Base-by-base conservation (phyloP, 2,888 invertebrate species). In the Celastrina argiolus region DNA sequence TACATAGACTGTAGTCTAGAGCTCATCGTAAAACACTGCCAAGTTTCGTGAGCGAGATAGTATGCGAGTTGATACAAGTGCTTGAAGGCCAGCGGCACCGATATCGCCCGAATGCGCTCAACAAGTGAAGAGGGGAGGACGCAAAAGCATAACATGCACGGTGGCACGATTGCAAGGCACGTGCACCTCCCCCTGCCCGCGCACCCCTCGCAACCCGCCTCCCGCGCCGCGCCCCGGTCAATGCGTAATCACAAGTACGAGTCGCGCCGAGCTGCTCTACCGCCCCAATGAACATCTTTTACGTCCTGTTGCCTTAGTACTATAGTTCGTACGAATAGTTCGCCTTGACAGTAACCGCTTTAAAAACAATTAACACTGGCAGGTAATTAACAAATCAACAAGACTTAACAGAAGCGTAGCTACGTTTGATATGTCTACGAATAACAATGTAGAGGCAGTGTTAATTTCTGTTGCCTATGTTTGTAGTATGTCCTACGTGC, bases 61-160 rank as follows among this genome's bases (percentile, higher is more conserved):
- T 66, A 67, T 68, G 51, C 71, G 67, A 70, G 70, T 71, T 67
- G 75, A 59, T 75, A 74, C 75, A 77, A 61, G 61, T 39, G 78
- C 76, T 76, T 77, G 82, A 80, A 80, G 74, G 74, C 74, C 73
- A 69, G 72, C 72, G 71, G 69, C 72, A 71, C 69, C 70, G 74
- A 71, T 70, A 71, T 70, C 75, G 74, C 75, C 77, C 73, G 78
- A 78, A 78, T 76, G 71, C 70, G 81, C 78, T 85, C 88, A 89
- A 88, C 89, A 88, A 88, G 88, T 88, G 85, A 79, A 83, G 75
- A 71, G 69, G 69, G 72, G 66, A 78, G 81, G 81, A 78, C 81
- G 78, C 78, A 80, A 82, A 82, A 85, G 86, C 85, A 84, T 84
- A 84, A 85, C 85, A 82, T 83, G 86, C 84, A 85, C 79, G 84